Evolutionary conservation across 30 jellyfish, hydroid and myxozoan species (phyloP).

Genomic region (Aurelia coerulea): DNA sequence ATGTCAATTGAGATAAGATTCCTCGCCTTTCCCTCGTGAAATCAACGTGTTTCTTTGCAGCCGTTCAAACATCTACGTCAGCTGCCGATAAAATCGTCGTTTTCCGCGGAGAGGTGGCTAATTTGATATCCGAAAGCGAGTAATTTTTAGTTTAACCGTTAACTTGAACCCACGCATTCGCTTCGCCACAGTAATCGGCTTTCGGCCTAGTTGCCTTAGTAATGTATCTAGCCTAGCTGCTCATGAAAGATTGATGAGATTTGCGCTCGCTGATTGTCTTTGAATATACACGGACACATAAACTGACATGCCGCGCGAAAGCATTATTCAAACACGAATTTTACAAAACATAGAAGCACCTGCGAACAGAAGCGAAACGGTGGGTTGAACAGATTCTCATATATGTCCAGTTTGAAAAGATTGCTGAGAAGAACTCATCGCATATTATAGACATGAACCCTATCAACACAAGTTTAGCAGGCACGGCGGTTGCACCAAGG

Average conservation of each 20-base stretch:
- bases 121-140: neutral
- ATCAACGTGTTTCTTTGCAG: no score
- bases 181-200: constrained; percentile 5
- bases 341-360: constrained; percentile 69
- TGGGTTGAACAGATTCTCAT: neutral
- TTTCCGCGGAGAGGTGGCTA: neutral
- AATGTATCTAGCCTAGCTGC: constrained; percentile 27
- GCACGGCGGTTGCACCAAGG: constrained; percentile 46
- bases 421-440: neutral
- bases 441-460: constrained; percentile 43
- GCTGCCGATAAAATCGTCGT: no score
- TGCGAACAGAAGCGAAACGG: constrained; percentile 26
- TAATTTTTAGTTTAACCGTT: neutral
- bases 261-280: constrained; percentile 60
- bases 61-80: no score
- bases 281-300: constrained; percentile 56
- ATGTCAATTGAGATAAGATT: no score
- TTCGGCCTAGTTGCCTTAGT: constrained; percentile 24
- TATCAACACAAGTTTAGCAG: constrained; percentile 66
- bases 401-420: neutral
- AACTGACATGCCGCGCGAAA: constrained; percentile 46
- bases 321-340: constrained; percentile 43
- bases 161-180: constrained; percentile 9
- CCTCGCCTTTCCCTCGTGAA: no score
- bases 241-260: constrained; percentile 43